phyloP scores from a whole-genome alignment of 2,888 invertebrate genomes.

The Himalopsyche anomala region DNA sequence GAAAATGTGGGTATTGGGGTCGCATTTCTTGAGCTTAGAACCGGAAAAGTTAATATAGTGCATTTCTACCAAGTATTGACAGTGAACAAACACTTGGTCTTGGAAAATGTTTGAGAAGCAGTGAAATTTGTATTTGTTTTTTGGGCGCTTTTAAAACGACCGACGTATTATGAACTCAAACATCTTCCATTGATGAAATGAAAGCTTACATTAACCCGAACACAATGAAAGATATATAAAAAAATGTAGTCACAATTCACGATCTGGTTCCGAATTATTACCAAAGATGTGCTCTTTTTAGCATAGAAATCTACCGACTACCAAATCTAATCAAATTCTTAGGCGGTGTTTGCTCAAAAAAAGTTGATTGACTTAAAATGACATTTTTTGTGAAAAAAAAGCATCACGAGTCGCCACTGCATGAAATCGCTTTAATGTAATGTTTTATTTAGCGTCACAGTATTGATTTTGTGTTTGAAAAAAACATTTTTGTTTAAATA shows the following conservation, averaged over 20 bases:
- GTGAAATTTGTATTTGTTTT: not conserved
- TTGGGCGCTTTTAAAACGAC: not conserved
- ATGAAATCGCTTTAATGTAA: not conserved
- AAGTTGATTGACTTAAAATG: not conserved
- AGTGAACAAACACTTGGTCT: too few relatives aligned
- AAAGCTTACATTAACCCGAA: not conserved
- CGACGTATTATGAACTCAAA: not conserved
- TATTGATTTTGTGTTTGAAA: not conserved
- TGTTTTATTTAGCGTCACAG: not conserved
- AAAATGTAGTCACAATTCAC: constrained; percentile 12
- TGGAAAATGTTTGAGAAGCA: not conserved
- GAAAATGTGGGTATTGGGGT: too few relatives aligned
- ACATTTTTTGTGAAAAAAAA: not conserved
- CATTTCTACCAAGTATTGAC: too few relatives aligned
- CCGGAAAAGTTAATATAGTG: too few relatives aligned
- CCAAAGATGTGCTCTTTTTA: not conserved
- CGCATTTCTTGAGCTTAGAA: too few relatives aligned
- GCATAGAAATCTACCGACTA: not conserved
- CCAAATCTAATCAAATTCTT: not conserved
- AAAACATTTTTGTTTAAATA: too few relatives aligned
- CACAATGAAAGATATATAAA: not conserved
- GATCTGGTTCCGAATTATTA: not conserved
- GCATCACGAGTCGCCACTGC: not conserved
- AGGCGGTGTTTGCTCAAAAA: not conserved
- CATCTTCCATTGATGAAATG: constrained; percentile 6